Evolutionary conservation across 2,797 vertebrate species (phyloP), one percentile per base, ranked within the genome.

Genomic region (Sebastes steindachneri): DNA sequence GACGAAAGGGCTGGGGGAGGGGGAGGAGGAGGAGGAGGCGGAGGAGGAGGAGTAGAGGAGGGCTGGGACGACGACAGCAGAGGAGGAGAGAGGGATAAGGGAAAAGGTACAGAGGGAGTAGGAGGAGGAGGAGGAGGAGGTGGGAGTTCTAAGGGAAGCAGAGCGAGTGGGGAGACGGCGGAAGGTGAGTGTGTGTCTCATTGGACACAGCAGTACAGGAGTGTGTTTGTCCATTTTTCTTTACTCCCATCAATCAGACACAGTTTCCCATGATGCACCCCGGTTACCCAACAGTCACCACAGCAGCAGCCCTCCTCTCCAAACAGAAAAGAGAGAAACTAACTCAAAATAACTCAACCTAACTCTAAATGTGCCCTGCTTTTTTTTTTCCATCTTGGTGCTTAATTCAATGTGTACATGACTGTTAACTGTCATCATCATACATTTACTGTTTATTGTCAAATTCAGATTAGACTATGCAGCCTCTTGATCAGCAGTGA

Each of bases 91-190:
- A 95, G 95, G 63, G 98, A 98, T 91, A 99, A 97, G 96, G 94
- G 95, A 91, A 98, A 98, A 96, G 95, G 96, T 95, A 97, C 95
- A 95, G 98, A 99, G 93, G 96, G 95, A 85, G 76, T 86, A 88
- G 89, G 86, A 90, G 87, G 75, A 90, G 92, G 91, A 88, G 87
- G 75, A 90, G 92, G 91, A 89, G 90, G 88, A 90, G 88, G 90
- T 92, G 92, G 92, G 74, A 96, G 96, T 95, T 96, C 96, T 89
- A 98, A 99, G 95, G 95, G 96, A 86, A 64, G 94, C 94, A 98
- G 96, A 97, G 96, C 97, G 37, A 97, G 96, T 95, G 97, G 96
- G 94, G 98, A 99, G 92, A 97, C 95, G 64, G 98, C 95, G 80
- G 98, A 99, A 97, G 98, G 98, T 99, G 95, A 97, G 98, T 95